Conservation (phyloP, 2,888 invertebrate genomes). For the Creontiades dilutus region DNA sequence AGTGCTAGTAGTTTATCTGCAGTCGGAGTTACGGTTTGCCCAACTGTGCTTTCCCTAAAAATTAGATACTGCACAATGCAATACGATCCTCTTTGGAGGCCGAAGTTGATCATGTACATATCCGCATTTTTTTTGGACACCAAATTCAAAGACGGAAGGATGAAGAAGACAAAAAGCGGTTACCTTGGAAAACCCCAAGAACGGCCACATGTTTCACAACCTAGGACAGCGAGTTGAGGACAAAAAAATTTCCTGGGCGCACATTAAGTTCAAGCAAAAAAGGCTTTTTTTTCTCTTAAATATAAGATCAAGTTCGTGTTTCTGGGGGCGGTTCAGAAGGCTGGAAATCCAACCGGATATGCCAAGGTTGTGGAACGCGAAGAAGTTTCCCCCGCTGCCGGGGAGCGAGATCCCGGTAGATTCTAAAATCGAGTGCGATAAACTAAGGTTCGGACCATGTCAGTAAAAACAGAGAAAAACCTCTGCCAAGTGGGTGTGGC, state of each 20-base stretch:
- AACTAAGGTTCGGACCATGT: too few species aligned
- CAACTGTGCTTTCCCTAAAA: too few species aligned
- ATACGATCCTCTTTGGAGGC: neutral
- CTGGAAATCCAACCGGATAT: neutral
- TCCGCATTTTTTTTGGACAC: neutral
- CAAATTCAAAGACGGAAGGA: neutral
- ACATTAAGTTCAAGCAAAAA: neutral
- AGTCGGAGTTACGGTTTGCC: too few species aligned
- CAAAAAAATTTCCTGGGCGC: neutral
- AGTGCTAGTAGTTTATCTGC: too few species aligned
- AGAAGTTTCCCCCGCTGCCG: neutral
- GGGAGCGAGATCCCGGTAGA: too few species aligned
- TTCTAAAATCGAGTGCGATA: too few species aligned
- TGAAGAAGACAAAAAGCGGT: neutral
- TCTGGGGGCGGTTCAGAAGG: slow-evolving; percentile 1
- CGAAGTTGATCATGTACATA: neutral
- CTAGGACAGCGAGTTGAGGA: neutral
- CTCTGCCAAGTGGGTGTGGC: too few species aligned
- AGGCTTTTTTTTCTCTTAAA: neutral
- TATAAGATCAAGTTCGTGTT: neutral
- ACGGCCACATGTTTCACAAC: neutral
- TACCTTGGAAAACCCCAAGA: neutral
- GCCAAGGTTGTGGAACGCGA: neutral
- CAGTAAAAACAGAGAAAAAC: too few species aligned
- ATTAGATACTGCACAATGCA: too few species aligned